Evolutionary conservation across 2,888 invertebrate species (phyloP), one percentile per base, ranked within the genome.

Genomic region (Octonoba sinensis): DNA sequence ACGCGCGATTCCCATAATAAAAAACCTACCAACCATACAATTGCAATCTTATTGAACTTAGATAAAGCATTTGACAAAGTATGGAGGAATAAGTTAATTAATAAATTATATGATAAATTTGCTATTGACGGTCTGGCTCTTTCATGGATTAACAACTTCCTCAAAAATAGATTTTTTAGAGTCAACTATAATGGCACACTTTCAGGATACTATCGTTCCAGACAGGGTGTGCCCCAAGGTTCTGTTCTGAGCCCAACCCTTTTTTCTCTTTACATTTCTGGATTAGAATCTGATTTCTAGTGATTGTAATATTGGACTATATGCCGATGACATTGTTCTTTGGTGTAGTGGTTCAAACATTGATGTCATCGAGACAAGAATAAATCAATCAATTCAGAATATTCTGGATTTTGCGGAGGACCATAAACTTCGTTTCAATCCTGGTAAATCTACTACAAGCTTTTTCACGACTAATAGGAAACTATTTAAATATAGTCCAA

Each of bases 241-340:
- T 56, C 56, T 56, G 56, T 3, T 18, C 18, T 18, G 18, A 56
- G 56, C 18, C 56, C 3, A 12, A n/a, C 13, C 27, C 8, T 51
- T 11, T 27, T 67, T 54, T 8, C n/a, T 3, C 54, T 67, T 36
- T 54, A 54, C 20, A n/a, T 69, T 1, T 20, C 20, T 13, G 18
- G 44, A 12, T 44, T 56, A 69, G 15, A 54, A 56, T 54, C 36
- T 69, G 3, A 27, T 56, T 18, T 18, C 56, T 13, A 15, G 47
- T 18, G 57, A 16, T 18, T 56, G 36, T 56, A 46, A 69, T 57
- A n/a, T 36, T 11, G 56, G 57, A 11, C 11, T 69, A 36, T 56
- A 56, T 69, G 69, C 56, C 0, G n/a, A 46, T 12, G 36, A 56
- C 46, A 69, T 69, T 69, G 56, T 20, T n/a, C n/a, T n/a, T n/a